A percentile compares a stretch with the other conserved stretches of the same genome.
Conservation (phyloP, 2,888 invertebrate species). For the Balanococcus diminutus region DNA sequence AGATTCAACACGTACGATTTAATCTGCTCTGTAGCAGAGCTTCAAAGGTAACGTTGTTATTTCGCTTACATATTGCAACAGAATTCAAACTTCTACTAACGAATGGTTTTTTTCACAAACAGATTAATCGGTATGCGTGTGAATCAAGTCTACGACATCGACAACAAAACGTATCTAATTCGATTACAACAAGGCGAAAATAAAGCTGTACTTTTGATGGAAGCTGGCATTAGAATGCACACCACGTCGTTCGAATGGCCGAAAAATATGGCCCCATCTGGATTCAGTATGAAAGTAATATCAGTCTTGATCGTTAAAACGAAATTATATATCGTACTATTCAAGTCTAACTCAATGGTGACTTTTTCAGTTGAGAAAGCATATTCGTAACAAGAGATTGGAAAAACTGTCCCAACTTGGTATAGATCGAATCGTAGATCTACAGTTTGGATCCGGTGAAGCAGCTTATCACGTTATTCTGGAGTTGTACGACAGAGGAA, state of each 20-base stretch:
- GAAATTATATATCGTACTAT: too few species aligned
- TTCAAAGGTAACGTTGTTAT: constrained; percentile 72
- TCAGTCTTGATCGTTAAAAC: not conserved
- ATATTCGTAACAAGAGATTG: constrained; percentile 91
- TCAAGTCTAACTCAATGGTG: not conserved
- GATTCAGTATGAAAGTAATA: constrained; percentile 94
- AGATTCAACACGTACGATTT: constrained; percentile 93
- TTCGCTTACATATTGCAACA: not conserved
- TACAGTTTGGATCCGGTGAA: constrained; percentile 93
- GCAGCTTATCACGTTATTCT: constrained; percentile 94
- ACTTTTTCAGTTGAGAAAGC: constrained; percentile 81
- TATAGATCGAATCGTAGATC: constrained; percentile 88
- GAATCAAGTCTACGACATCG: constrained; percentile 96
- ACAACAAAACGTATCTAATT: constrained; percentile 93
- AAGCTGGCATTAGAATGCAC: constrained; percentile 93
- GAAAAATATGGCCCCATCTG: constrained; percentile 92
- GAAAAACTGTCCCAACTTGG: constrained; percentile 87
- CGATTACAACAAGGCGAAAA: constrained; percentile 82
- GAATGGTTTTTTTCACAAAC: constrained; percentile 45
- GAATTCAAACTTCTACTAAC: not conserved
- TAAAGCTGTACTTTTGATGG: constrained; percentile 85
- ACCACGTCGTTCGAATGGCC: constrained; percentile 98
- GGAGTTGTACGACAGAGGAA: constrained; percentile 92
- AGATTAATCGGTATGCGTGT: constrained; percentile 91
- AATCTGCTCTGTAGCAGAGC: constrained; percentile 83